Conservation (phyloP, 64 coral and sea anemone species). For the Montipora foliosa region DNA sequence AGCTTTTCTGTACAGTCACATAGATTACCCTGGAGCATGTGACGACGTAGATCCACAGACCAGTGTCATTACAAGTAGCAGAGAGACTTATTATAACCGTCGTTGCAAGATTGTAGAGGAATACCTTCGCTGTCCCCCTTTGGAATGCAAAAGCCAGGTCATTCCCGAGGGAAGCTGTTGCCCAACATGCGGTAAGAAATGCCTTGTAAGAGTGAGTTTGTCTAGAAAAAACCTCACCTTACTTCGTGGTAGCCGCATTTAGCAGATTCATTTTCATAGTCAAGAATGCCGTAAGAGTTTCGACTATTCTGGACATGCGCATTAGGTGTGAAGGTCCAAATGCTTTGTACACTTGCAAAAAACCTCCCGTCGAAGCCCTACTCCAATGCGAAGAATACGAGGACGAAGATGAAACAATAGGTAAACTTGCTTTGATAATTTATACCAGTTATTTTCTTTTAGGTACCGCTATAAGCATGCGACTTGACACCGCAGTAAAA, state of each 20-base stretch:
- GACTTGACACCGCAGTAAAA: slow-evolving; percentile 65
- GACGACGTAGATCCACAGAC: slow-evolving; percentile 53
- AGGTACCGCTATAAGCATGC: slow-evolving; percentile 82
- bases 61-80: slow-evolving; percentile 6
- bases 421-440: no score
- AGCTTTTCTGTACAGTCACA: slow-evolving; percentile 42
- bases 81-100: slow-evolving; percentile 16
- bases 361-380: no score
- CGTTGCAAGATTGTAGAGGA: slow-evolving; percentile 66
- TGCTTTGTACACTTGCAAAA: no score
- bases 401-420: no score
- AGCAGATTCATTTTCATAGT: no score
- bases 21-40: slow-evolving; percentile 86
- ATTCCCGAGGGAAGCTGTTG: slow-evolving; percentile 91
- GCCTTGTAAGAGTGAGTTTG: neutral
- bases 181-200: slow-evolving; percentile 74
- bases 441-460: neutral
- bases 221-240: no score
- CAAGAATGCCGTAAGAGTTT: no score
- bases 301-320: no score
- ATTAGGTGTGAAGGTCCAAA: no score
- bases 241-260: no score
- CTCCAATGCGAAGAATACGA: no score
- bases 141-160: slow-evolving; percentile 52
- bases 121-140: slow-evolving; percentile 21